These are phyloP conservation scores for Puma concolor DNA, from an alignment of 2,113 vertebrate genomes.

Conservation along the genomic window DNA sequence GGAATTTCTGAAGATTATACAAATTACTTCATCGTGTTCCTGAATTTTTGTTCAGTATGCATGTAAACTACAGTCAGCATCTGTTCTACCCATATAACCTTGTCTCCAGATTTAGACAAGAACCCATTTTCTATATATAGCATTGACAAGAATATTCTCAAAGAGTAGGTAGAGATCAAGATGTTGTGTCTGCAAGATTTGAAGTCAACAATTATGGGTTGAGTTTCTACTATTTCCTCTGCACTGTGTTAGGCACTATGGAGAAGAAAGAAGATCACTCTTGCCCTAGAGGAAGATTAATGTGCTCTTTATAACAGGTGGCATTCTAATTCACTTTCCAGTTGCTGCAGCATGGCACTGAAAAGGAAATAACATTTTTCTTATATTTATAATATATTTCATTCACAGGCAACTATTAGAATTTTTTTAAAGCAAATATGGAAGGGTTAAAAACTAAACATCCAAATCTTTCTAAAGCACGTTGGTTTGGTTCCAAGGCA, in stretches of 20 bases:
- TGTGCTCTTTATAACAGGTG: neutral
- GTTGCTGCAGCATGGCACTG: neutral
- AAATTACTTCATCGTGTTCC: constrained; percentile 56
- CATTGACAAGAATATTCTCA: constrained; percentile 32
- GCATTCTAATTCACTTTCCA: constrained; percentile 12
- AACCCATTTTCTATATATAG: constrained; percentile 62
- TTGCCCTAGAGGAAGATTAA: neutral
- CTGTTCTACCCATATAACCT: constrained; percentile 60
- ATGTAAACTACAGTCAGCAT: constrained; percentile 58
- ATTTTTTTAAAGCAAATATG: constrained; percentile 3
- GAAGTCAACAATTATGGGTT: constrained; percentile 37
- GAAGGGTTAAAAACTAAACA: constrained; percentile 44
- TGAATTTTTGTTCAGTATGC: constrained; percentile 50
- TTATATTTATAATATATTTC: constrained; percentile 27
- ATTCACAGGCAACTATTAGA: neutral
- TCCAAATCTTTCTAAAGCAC: neutral
- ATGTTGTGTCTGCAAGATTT: neutral
- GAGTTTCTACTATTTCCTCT: neutral
- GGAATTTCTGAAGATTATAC: constrained; percentile 56
- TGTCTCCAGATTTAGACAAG: constrained; percentile 59
- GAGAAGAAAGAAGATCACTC: neutral
- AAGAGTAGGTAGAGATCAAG: neutral
- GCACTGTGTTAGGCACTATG: neutral
- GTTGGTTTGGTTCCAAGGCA: constrained; percentile 52
- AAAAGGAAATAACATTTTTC: neutral